phyloP scores from a whole-genome alignment of 2,797 vertebrate species.

The Pangasius macronema region DNA sequence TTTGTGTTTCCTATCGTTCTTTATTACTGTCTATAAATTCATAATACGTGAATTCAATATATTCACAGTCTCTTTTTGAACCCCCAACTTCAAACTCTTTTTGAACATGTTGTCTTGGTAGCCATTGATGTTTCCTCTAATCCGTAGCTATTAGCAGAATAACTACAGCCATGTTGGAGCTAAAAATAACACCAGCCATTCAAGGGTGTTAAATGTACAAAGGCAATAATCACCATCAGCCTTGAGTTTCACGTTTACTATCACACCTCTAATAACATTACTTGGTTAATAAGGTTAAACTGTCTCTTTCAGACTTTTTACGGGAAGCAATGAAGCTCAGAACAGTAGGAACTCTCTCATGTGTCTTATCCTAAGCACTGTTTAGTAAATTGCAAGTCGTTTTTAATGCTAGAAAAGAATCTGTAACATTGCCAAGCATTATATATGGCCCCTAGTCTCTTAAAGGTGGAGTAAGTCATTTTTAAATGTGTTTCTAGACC shows the following conservation, averaged over 20 bases:
- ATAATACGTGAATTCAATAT: background rate
- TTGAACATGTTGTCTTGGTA: background rate
- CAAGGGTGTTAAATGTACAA: background rate
- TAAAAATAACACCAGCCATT: constrained; percentile 12
- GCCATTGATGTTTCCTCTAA: background rate
- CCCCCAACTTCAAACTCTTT: background rate
- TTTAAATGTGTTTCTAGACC: background rate
- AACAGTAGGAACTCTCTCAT: background rate
- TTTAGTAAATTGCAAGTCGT: background rate
- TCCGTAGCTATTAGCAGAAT: constrained; percentile 8
- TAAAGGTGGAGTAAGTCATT: background rate
- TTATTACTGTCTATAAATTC: background rate
- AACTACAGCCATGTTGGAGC: constrained; percentile 8
- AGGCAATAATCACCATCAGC: background rate
- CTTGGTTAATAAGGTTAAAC: no score
- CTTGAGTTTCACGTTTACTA: no score
- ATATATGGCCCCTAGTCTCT: background rate
- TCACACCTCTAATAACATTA: no score
- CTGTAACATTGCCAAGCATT: background rate
- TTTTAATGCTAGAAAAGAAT: background rate
- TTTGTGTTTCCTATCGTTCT: background rate
- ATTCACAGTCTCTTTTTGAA: background rate
- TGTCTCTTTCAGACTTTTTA: no score
- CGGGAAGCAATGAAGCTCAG: background rate
- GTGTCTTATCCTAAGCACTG: background rate